phyloP scores from a whole-genome alignment of 2,113 vertebrate species.

The Ammodytes dubius region DNA sequence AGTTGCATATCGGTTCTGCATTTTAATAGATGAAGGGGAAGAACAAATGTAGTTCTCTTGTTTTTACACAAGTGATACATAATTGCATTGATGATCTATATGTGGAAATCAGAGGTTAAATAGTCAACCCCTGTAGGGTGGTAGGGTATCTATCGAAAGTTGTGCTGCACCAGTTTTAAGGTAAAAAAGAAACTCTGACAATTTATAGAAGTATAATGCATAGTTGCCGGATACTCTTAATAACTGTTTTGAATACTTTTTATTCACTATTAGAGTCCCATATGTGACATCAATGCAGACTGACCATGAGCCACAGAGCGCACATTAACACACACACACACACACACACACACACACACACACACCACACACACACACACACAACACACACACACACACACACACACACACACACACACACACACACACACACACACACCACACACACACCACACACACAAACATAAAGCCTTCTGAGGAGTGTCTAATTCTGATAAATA shows the following conservation, averaged over 20 bases:
- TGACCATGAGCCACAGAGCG: background rate
- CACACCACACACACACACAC: too few species aligned
- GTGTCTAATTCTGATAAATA: background rate
- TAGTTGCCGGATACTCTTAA: background rate
- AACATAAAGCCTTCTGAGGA: background rate
- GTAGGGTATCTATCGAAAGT: background rate
- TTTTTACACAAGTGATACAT: slow-evolving; percentile 2
- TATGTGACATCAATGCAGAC: background rate
- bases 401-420: too few species aligned
- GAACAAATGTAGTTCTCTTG: slow-evolving; percentile 39
- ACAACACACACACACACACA: too few species aligned
- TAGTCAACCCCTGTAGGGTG: background rate
- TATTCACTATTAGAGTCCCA: background rate
- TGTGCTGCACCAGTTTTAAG: too few species aligned
- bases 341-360: too few species aligned
- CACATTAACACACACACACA: background rate
- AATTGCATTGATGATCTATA: background rate
- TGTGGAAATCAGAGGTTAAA: background rate
- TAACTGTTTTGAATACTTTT: background rate
- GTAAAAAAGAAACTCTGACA: background rate
- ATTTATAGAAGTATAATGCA: background rate
- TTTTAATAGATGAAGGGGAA: slow-evolving; percentile 59
- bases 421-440: too few species aligned
- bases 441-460: too few species aligned
- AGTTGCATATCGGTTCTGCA: slow-evolving; percentile 64